Evolutionary conservation across 1,140 invertebrate genomes (phyloP), one percentile per base, ranked within the genome.

Genomic region (Bradysia coprophila): DNA sequence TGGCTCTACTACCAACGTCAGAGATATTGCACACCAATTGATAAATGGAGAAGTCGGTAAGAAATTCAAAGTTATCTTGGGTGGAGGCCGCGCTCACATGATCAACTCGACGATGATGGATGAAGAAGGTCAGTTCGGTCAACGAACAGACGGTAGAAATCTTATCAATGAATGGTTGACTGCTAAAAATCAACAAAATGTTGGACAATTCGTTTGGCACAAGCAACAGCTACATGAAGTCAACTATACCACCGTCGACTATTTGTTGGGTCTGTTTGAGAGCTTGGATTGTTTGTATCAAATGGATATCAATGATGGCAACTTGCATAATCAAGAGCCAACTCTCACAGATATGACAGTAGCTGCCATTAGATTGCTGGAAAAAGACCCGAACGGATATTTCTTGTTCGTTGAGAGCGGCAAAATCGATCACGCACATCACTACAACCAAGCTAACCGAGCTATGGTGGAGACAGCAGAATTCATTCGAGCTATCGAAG

Each of bases 371-470:
- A 68, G 73, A 38, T 73, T 89, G 36, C 67, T 94, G 6, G 67
- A 68, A 21, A 78, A 78, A 48, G 86, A 85, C 58, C 62, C 75
- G 10, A 73, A 81, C 36, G 89, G 89, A 21, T 93, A 77, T 59
- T 88, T 93, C 54, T 61, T 93, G 11, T 80, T 93, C 51, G 81
- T 93, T 4, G 89, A 93, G 73, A 86, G 84, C 45, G 83, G 81
- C 2, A 68, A 78, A 50, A 90, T 89, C 44, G 84, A 89, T 52
- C 80, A 83, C 52, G 84, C 81, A 3, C 84, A 89, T 59, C 85
- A 89, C 49, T 76, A 76, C 49, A 82, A 79, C 49, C 79, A 78
- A 49, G 80, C 80, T 2, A 73, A 73, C 38, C 67, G 79, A 44
- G 81, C 83, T 0, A 55, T 88, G 3, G 80, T 83, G 51, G 84